Conservation (phyloP, 2,797 vertebrate genomes). For the Rhinatrema bivittatum region DNA sequence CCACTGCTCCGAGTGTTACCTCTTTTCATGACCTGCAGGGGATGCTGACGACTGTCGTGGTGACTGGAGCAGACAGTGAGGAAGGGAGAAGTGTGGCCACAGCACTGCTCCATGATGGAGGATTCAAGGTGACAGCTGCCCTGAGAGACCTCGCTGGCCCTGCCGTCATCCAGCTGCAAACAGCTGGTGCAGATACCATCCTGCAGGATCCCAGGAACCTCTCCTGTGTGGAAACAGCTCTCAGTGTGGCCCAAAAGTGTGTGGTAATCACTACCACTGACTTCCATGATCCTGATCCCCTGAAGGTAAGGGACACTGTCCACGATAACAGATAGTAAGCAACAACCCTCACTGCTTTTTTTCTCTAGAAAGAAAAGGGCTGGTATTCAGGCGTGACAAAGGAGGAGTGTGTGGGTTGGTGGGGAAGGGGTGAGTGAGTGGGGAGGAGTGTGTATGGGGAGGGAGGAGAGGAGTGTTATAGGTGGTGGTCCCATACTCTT, state of each 20-base stretch:
- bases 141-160: not conserved
- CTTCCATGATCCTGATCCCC: not conserved
- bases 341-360: no score
- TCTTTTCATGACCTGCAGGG: not conserved
- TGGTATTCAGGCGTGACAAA: no score
- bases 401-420: no score
- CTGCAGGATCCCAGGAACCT: not conserved
- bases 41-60: not conserved
- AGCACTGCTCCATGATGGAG: not conserved
- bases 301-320: not conserved
- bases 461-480: no score
- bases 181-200: not conserved
- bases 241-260: not conserved
- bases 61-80: not conserved
- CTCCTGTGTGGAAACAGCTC: not conserved
- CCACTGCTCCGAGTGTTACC: not conserved
- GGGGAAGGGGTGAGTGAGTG: no score
- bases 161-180: not conserved
- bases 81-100: fast-evolving
- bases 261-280: not conserved
- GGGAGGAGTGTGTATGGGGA: no score
- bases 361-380: no score
- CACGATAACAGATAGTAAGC: no score
- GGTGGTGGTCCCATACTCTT: no score
- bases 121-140: not conserved